Conservation (phyloP, 2,888 invertebrate genomes). For the Rhopalosiphum nymphaeae region DNA sequence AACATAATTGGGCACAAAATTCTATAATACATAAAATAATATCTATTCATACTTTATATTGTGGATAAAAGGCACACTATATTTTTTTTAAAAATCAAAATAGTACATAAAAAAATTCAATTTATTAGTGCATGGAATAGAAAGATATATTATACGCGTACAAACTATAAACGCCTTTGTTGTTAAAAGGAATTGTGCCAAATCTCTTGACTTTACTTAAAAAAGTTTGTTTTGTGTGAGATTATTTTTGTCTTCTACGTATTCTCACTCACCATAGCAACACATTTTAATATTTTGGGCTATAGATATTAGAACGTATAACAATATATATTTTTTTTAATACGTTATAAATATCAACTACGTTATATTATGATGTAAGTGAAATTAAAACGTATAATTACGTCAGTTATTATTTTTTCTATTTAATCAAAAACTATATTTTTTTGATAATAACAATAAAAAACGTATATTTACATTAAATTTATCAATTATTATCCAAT, state of each 20-base stretch:
- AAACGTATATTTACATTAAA: not conserved
- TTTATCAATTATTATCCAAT: not conserved
- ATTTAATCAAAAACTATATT: not conserved
- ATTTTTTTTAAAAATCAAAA: conserved; percentile 20
- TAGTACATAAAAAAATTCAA: conserved; percentile 35
- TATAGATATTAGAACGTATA: not conserved
- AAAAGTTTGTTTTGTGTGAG: conserved; percentile 46
- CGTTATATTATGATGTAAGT: not conserved
- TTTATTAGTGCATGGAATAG: conserved; percentile 54
- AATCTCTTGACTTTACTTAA: conserved; percentile 47
- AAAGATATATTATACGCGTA: conserved; percentile 59
- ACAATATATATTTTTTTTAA: not conserved
- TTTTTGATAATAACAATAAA: not conserved
- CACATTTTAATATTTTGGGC: not conserved
- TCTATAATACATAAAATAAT: not conserved
- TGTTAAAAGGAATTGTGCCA: conserved; percentile 62
- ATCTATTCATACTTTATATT: not conserved
- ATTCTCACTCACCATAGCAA: not conserved
- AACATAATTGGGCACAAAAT: not conserved
- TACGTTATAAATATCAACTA: not conserved
- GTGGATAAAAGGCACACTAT: not conserved
- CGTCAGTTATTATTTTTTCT: not conserved
- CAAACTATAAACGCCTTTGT: conserved; percentile 59
- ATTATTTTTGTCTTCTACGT: conserved; percentile 49
- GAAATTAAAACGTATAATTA: not conserved